These are phyloP conservation scores for Ypsolopha scabrella DNA, from an alignment of 2,888 invertebrate genomes.

Conservation along the genomic window DNA sequence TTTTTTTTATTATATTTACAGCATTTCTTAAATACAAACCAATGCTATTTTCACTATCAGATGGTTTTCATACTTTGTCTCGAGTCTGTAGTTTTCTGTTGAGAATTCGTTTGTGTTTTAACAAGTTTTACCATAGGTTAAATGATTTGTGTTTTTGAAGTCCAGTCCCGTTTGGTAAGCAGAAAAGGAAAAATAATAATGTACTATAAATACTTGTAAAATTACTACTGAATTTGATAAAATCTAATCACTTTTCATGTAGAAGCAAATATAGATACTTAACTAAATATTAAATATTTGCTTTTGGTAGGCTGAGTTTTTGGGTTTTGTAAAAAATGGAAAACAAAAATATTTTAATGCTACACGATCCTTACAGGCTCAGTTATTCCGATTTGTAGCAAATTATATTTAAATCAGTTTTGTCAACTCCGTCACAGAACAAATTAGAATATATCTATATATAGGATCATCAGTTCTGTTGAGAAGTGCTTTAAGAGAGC, in stretches of 20 bases:
- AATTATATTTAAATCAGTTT: too few species aligned
- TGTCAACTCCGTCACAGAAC: too few species aligned
- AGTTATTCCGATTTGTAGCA: too few species aligned
- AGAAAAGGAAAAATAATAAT: conserved; percentile 58
- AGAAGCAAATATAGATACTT: conserved; percentile 8
- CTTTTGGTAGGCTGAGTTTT: too few species aligned
- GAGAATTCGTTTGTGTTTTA: conserved; percentile 10
- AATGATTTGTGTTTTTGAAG: conserved; percentile 18
- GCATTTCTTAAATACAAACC: conserved; percentile 73
- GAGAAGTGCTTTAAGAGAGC: too few species aligned
- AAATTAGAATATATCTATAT: too few species aligned
- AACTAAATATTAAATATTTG: conserved; percentile 5
- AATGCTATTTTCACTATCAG: conserved; percentile 97
- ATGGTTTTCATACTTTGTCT: conserved; percentile 97
- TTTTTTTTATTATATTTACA: conserved; percentile 21
- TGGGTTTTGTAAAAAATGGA: too few species aligned
- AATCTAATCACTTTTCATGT: conserved; percentile 1
- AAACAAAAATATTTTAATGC: too few species aligned
- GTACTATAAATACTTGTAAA: conserved; percentile 39
- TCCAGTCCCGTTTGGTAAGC: conserved; percentile 64
- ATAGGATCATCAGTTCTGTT: too few species aligned
- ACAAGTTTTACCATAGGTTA: conserved; percentile 3
- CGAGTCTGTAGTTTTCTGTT: conserved; percentile 97
- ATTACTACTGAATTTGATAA: conserved; percentile 11
- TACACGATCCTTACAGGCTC: too few species aligned